phyloP scores from a whole-genome alignment of 2,113 vertebrate species.

The Climacteris rufus region DNA sequence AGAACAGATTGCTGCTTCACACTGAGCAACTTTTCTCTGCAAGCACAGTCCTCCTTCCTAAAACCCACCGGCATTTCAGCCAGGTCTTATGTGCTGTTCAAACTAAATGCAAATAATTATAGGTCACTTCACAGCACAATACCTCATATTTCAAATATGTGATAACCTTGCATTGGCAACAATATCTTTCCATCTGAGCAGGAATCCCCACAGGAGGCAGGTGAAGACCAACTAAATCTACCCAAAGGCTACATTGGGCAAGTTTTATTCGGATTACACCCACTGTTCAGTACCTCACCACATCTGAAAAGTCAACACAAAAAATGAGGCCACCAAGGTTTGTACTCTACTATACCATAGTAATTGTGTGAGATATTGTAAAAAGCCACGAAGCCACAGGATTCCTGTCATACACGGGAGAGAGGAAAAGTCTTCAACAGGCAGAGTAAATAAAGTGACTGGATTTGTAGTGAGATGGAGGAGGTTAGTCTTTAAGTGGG shows the following conservation, averaged over 20 bases:
- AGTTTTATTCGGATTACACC: background rate
- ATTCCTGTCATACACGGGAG: background rate
- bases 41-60: background rate
- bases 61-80: background rate
- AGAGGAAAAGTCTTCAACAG: background rate
- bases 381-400: background rate
- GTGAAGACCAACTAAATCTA: background rate
- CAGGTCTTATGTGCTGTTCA: background rate
- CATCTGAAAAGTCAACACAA: background rate
- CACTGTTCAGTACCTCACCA: background rate
- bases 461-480: background rate
- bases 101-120: background rate
- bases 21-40: background rate
- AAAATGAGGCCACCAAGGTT: background rate
- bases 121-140: background rate
- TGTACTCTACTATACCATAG: rapidly evolving
- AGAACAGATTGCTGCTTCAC: background rate
- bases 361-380: background rate
- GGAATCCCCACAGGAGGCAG: background rate
- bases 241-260: background rate
- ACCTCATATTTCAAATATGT: background rate
- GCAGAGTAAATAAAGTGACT: background rate
- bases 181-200: background rate
- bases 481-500: background rate
- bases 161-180: background rate